Evolutionary conservation across 2,113 vertebrate genomes (phyloP).

Genomic region (Ctenodactylus gundi): DNA sequence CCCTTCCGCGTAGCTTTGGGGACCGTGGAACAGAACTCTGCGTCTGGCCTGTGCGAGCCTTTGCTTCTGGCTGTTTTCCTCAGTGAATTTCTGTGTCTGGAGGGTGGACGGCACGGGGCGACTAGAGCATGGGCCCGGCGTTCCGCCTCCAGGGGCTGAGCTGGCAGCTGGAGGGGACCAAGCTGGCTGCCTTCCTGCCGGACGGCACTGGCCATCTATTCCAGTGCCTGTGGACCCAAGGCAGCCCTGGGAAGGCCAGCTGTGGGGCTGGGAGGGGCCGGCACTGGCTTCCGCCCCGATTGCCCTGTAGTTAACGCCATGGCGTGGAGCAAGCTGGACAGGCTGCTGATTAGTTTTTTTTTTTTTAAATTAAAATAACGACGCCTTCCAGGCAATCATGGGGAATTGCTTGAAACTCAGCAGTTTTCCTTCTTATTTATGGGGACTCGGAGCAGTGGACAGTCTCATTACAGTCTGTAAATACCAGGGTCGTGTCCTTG

Average conservation of each 20-base stretch:
- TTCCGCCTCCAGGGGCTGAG: background rate
- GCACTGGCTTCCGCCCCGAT: background rate
- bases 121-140: background rate
- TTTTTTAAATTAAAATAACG: conserved; percentile 87
- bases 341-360: conserved; percentile 82
- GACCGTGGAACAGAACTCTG: fast-evolving
- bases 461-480: conserved; percentile 90
- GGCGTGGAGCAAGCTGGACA: conserved; percentile 61
- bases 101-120: too few species aligned
- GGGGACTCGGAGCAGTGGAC: conserved; percentile 86
- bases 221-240: background rate
- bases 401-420: conserved; percentile 82
- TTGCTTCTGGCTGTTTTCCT: background rate
- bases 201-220: fast-evolving
- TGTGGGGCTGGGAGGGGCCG: background rate
- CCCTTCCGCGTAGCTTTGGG: background rate
- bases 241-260: too few species aligned
- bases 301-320: conserved; percentile 61
- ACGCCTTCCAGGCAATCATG: conserved; percentile 82
- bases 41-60: background rate
- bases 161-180: background rate
- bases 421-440: conserved; percentile 91
- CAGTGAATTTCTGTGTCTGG: background rate
- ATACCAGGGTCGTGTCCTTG: conserved; percentile 91
- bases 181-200: too few species aligned